Conservation (phyloP, 2,888 invertebrate species). For the Xylota segnis region DNA sequence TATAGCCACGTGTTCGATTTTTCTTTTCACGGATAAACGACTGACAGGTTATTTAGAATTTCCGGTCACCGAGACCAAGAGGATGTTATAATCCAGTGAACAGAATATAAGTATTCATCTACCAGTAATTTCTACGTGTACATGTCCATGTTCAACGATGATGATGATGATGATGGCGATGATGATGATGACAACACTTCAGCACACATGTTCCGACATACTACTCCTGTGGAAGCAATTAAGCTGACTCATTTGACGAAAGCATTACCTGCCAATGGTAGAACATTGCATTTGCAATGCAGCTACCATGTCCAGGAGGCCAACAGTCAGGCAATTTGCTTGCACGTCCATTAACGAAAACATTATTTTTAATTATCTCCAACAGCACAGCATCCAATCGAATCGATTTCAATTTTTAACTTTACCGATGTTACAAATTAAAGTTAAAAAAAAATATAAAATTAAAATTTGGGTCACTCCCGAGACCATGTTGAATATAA, state of each 20-base stretch:
- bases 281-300: constrained; percentile 3
- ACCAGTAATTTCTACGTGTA: too few relatives aligned
- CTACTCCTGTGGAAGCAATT: constrained; percentile 39
- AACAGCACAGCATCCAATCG: constrained; percentile 54
- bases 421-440: constrained; percentile 65
- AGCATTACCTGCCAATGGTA: constrained; percentile 47
- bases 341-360: constrained; percentile 66
- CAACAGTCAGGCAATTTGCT: constrained; percentile 47
- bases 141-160: neutral
- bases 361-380: constrained; percentile 74
- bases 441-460: constrained; percentile 39
- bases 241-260: constrained; percentile 53
- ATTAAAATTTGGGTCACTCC: constrained; percentile 28
- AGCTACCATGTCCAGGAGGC: constrained; percentile 13
- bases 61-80: constrained; percentile 10
- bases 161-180: constrained; percentile 1
- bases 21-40: constrained; percentile 21
- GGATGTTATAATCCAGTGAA: neutral
- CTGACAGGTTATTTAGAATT: constrained; percentile 56
- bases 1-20: constrained; percentile 37
- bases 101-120: too few relatives aligned
- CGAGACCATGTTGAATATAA: constrained; percentile 57
- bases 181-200: constrained; percentile 45
- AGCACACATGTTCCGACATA: constrained; percentile 37
- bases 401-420: constrained; percentile 74